A percentile compares a stretch with the other conserved stretches of the same genome.
These are phyloP conservation scores for Xestia ashworthii DNA, from an alignment of 2,888 invertebrate genomes.

Conservation along the genomic window DNA sequence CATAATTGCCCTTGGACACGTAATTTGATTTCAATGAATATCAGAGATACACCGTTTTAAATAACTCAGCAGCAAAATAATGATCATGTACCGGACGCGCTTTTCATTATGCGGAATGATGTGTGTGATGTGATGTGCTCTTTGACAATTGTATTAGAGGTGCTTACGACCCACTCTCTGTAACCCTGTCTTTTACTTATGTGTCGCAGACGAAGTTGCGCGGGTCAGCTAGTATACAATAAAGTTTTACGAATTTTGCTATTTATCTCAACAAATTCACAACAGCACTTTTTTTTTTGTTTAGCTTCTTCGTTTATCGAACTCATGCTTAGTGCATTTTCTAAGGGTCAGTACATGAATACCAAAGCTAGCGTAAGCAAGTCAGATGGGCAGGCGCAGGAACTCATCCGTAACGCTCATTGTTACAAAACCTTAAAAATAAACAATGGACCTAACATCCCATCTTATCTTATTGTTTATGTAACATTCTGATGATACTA, in stretches of 20 bases:
- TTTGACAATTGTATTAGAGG: too few species aligned
- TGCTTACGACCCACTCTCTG: too few species aligned
- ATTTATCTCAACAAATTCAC: neutral
- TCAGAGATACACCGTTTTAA: too few species aligned
- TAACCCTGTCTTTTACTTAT: too few species aligned
- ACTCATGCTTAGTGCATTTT: constrained; percentile 20
- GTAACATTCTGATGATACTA: constrained; percentile 58
- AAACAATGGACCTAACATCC: constrained; percentile 75
- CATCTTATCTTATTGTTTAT: constrained; percentile 68
- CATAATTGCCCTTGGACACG: too few species aligned
- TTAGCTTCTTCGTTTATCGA: neutral
- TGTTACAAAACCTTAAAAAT: constrained; percentile 75
- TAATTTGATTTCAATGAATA: too few species aligned
- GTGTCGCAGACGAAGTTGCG: too few species aligned
- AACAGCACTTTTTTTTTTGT: neutral
- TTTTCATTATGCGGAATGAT: too few species aligned
- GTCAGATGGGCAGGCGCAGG: constrained; percentile 63
- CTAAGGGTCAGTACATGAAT: constrained; percentile 40
- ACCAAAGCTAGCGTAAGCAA: constrained; percentile 60
- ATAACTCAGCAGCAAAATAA: too few species aligned
- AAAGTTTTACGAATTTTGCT: neutral
- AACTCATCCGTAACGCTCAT: constrained; percentile 73
- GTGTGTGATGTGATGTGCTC: too few species aligned
- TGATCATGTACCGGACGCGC: too few species aligned
- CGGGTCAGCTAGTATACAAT: too few species aligned